A percentile compares a stretch with the other conserved stretches of the same genome.
Conservation (phyloP, 2,888 invertebrate species). For the Noctua janthe region DNA sequence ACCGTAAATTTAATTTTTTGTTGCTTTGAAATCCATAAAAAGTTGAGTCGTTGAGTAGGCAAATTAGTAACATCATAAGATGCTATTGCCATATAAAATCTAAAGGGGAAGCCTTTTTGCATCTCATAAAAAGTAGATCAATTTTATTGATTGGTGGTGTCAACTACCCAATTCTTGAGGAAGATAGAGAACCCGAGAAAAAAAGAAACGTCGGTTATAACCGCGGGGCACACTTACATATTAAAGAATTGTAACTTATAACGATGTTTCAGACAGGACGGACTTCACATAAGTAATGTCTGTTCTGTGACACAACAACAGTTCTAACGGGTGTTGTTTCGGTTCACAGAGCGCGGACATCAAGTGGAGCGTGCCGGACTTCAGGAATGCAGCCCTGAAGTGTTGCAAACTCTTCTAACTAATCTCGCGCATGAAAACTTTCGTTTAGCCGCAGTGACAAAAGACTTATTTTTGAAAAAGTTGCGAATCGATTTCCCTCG, state of each 20-base stretch:
- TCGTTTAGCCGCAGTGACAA: constrained; percentile 93
- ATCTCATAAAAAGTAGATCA: background rate
- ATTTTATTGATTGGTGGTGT: background rate
- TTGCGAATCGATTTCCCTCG: constrained; percentile 96
- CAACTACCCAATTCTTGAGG: background rate
- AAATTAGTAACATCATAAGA: background rate
- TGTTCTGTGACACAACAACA: constrained; percentile 9
- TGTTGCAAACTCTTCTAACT: constrained; percentile 95
- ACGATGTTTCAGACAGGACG: background rate
- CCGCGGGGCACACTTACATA: background rate
- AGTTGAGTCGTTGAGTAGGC: background rate
- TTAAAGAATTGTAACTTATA: constrained; percentile 9
- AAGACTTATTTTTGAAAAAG: constrained; percentile 95
- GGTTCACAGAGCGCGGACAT: constrained; percentile 90
- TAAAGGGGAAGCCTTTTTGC: background rate
- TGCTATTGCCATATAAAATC: background rate
- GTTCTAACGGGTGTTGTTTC: constrained; percentile 36
- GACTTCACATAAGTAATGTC: background rate
- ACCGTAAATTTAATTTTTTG: background rate
- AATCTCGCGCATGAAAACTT: constrained; percentile 91
- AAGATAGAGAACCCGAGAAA: background rate
- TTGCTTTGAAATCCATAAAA: background rate
- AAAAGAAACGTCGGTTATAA: background rate
- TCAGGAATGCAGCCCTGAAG: constrained; percentile 97
- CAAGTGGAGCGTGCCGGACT: constrained; percentile 95